phyloP scores from a whole-genome alignment of 1,140 invertebrate genomes.

The Mylabris phalerata region DNA sequence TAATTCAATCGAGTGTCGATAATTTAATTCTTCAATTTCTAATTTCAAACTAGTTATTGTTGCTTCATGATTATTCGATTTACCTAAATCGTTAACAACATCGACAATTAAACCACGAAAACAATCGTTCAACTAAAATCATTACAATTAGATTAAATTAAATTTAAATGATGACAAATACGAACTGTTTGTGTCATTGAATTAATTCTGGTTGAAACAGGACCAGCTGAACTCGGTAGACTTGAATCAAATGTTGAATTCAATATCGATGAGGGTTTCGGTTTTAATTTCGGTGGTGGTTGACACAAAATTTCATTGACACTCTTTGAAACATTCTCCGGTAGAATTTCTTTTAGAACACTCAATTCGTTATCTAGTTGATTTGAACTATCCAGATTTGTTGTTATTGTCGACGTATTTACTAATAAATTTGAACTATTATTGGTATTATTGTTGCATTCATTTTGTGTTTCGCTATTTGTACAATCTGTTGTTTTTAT shows the following conservation, averaged over 20 bases:
- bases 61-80: conserved; percentile 47
- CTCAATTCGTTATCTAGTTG: conserved; percentile 20
- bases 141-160: conserved; percentile 4
- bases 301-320: conserved; percentile 39
- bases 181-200: conserved; percentile 46
- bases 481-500: no score
- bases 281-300: conserved; percentile 42
- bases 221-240: conserved; percentile 42
- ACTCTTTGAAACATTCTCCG: conserved; percentile 35
- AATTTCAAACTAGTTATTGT: conserved; percentile 51
- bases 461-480: no score
- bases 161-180: neutral
- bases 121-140: conserved; percentile 46
- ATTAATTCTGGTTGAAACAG: conserved; percentile 40
- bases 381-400: neutral
- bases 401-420: neutral
- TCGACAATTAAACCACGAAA: conserved; percentile 53
- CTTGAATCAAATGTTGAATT: conserved; percentile 38
- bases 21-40: conserved; percentile 59
- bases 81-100: conserved; percentile 48
- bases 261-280: conserved; percentile 40
- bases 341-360: conserved; percentile 27
- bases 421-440: no score
- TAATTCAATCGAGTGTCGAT: conserved; percentile 57
- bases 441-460: no score